These are phyloP conservation scores for Mycogona germanica DNA, from an alignment of 2,888 invertebrate species.

Conservation along the genomic window DNA sequence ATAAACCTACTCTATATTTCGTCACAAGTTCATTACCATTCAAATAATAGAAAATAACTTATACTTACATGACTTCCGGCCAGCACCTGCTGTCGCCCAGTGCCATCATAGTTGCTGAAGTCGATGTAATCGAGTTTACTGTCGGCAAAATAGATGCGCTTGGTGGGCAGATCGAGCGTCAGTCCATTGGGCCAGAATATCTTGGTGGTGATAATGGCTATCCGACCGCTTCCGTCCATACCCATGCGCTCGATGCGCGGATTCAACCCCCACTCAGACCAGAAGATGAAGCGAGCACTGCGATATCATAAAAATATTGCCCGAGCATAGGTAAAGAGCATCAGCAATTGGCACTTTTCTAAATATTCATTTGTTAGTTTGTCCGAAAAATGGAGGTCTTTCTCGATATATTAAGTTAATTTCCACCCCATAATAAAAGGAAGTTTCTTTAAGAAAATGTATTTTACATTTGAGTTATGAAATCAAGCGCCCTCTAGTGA, in stretches of 20 bases:
- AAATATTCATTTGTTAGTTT: background rate
- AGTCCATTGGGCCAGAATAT: slow-evolving; percentile 98
- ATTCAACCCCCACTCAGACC: slow-evolving; percentile 99
- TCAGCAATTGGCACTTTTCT: background rate
- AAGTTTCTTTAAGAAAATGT: background rate
- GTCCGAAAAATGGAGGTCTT: background rate
- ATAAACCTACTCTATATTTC: no score
- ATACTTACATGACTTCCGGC: slow-evolving; percentile 35
- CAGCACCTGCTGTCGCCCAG: slow-evolving; percentile 67
- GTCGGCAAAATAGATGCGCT: slow-evolving; percentile 92
- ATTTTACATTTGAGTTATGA: background rate
- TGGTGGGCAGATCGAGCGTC: slow-evolving; percentile 87
- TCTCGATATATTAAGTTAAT: background rate
- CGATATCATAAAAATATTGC: background rate
- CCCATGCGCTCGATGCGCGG: slow-evolving; percentile 91
- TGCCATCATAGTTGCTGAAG: slow-evolving; percentile 93
- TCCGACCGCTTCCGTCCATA: slow-evolving; percentile 84
- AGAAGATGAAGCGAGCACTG: slow-evolving; percentile 74
- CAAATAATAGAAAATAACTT: background rate
- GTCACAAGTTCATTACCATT: no score
- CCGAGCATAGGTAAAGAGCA: background rate
- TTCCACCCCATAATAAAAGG: slow-evolving; percentile 1
- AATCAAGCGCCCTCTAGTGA: no score
- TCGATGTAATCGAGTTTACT: slow-evolving; percentile 96
- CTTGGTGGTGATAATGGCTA: slow-evolving; percentile 77